Evolutionary conservation across 2,888 invertebrate genomes (phyloP).

Genomic region (Xestia xanthographa): DNA sequence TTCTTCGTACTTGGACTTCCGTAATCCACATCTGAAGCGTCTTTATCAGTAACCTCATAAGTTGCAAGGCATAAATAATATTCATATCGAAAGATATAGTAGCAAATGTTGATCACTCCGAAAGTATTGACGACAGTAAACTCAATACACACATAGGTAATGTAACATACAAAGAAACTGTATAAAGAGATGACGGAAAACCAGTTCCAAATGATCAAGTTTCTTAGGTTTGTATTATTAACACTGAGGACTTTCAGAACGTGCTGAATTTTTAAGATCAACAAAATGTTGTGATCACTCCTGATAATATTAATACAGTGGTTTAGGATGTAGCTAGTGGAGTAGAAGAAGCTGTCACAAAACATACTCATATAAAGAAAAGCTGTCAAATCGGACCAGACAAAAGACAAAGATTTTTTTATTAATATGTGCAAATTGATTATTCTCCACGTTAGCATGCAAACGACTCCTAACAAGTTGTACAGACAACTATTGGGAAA

Average conservation of each 20-base stretch:
- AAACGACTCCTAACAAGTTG: constrained; percentile 9
- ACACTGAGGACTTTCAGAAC: not conserved
- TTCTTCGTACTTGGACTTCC: constrained; percentile 7
- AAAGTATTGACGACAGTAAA: not conserved
- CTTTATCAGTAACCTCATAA: constrained; percentile 24
- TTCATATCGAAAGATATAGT: constrained; percentile 30
- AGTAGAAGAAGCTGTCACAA: constrained; percentile 1
- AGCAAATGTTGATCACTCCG: not conserved
- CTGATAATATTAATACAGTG: constrained; percentile 9
- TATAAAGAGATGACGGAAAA: constrained; percentile 13
- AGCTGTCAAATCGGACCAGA: no score
- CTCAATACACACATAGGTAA: constrained; percentile 5
- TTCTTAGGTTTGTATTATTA: not conserved
- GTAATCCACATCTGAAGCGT: constrained; percentile 20
- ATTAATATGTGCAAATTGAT: constrained; percentile 5
- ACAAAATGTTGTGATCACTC: constrained; percentile 17
- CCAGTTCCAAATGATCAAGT: constrained; percentile 33
- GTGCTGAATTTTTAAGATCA: constrained; percentile 28
- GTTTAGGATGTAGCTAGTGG: constrained; percentile 2
- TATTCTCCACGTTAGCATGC: not conserved
- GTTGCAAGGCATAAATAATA: constrained; percentile 27
- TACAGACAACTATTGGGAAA: constrained; percentile 23
- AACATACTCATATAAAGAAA: not conserved
- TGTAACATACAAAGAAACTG: not conserved
- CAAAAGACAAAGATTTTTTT: not conserved